Percentiles rank a stretch among this genome's conserved stretches.
Evolutionary conservation across 2,113 vertebrate genomes (phyloP).

Genomic region (Indicator indicator): DNA sequence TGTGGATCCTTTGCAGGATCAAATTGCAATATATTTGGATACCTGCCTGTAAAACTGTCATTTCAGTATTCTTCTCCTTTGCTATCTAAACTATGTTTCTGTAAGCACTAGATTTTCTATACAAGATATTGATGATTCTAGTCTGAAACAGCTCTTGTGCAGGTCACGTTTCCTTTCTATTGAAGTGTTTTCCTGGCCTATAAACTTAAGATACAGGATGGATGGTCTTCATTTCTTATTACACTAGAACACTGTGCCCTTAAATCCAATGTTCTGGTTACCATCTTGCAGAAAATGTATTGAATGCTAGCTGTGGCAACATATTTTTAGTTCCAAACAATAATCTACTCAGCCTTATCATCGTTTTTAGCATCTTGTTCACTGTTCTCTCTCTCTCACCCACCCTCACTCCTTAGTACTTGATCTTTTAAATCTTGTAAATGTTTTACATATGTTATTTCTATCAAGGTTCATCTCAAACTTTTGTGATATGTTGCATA

Average conservation of each 20-base stretch:
- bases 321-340: neutral
- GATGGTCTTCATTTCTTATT: neutral
- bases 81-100: neutral
- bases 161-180: neutral
- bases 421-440: neutral
- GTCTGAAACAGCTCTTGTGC: neutral
- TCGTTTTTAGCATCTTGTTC: neutral
- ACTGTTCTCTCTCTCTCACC: neutral
- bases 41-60: neutral
- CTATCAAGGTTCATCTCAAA: neutral
- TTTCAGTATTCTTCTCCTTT: neutral
- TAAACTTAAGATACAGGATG: neutral
- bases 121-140: neutral
- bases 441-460: neutral
- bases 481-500: neutral
- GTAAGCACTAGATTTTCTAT: neutral
- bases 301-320: neutral
- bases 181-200: neutral
- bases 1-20: neutral
- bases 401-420: neutral
- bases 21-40: neutral
- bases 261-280: neutral
- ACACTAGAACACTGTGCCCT: neutral
- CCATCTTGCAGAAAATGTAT: neutral
- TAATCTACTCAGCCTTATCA: neutral